Conservation (phyloP, 2,797 vertebrate species). For the Balearica regulorum region DNA sequence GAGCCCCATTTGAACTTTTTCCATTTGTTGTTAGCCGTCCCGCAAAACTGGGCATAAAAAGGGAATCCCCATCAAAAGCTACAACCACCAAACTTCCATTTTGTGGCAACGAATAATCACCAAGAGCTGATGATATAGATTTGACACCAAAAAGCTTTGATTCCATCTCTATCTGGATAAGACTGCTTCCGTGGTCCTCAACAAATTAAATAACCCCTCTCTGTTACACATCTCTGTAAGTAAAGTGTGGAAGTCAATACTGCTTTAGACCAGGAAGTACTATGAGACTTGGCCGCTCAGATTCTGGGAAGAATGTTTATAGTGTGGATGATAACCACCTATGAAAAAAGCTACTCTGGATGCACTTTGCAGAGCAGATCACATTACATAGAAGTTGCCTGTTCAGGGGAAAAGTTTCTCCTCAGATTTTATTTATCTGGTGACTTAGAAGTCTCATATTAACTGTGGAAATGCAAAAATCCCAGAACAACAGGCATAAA, state of each 20-base stretch:
- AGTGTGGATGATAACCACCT: rapidly evolving
- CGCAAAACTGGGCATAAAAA: not conserved
- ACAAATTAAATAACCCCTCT: not conserved
- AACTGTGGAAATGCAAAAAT: not conserved
- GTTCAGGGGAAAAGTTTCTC: not conserved
- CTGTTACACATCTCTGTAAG: not conserved
- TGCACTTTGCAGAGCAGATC: not conserved
- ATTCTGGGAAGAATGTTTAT: not conserved
- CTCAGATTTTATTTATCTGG: not conserved
- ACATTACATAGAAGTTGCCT: not conserved
- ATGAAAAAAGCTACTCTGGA: not conserved
- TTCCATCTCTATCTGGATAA: not conserved
- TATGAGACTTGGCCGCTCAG: not conserved
- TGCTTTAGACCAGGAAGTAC: not conserved
- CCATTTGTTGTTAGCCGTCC: not conserved
- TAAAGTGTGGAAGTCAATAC: not conserved
- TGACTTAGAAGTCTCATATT: not conserved
- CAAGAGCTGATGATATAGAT: not conserved
- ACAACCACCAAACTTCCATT: not conserved
- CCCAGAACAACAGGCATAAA: not conserved
- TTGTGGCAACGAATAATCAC: not conserved
- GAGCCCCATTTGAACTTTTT: not conserved
- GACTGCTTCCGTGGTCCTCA: not conserved
- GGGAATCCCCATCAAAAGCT: not conserved
- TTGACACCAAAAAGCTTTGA: not conserved